These are phyloP conservation scores for Oxyruncus cristatus DNA, from an alignment of 2,113 vertebrate species.

Conservation along the genomic window DNA sequence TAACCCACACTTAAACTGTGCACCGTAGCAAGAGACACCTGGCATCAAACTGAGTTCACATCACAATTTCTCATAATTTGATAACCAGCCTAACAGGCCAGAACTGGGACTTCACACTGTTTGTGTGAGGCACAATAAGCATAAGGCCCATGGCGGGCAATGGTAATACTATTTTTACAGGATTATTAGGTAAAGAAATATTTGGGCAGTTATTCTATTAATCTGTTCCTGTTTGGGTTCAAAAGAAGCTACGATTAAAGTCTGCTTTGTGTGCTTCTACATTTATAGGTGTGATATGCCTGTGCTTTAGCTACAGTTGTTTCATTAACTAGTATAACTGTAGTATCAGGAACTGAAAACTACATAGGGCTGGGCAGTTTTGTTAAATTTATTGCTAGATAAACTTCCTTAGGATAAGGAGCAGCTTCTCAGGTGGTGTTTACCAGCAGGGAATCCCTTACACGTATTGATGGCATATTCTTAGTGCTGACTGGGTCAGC, in stretches of 20 bases:
- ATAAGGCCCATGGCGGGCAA: background rate
- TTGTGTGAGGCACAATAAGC: background rate
- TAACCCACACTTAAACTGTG: background rate
- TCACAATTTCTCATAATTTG: background rate
- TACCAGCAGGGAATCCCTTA: background rate
- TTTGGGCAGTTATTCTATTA: background rate
- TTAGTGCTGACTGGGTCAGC: background rate
- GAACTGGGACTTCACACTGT: background rate
- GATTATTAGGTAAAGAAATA: background rate
- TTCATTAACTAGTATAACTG: background rate
- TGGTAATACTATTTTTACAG: background rate
- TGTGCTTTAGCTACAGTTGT: background rate
- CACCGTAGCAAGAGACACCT: background rate
- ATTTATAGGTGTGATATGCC: background rate
- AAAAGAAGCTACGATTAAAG: background rate
- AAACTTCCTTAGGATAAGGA: background rate
- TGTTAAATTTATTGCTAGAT: background rate
- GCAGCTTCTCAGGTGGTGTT: background rate
- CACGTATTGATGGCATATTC: background rate
- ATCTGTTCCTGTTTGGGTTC: background rate
- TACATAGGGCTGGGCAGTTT: background rate
- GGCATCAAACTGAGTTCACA: background rate
- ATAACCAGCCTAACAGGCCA: background rate
- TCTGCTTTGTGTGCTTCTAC: background rate
- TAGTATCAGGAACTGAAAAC: background rate